A percentile compares a stretch with the other conserved stretches of the same genome.
Conservation (phyloP, 2,888 invertebrate species). For the Pteria penguin region DNA sequence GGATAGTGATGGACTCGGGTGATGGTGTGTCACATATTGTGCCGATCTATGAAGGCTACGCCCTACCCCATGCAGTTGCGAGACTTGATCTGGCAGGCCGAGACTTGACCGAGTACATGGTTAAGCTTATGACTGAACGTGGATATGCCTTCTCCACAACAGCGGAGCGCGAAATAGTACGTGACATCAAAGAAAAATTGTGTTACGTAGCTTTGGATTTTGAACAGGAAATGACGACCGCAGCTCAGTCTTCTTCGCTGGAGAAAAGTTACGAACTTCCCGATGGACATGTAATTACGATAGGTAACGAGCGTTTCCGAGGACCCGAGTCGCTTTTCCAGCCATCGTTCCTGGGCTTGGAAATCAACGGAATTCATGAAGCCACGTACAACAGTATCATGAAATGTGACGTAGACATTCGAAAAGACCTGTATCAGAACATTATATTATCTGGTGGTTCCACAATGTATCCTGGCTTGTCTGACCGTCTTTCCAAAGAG, state of each 20-base stretch:
- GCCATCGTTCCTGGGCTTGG: not conserved
- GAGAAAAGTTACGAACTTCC: not conserved
- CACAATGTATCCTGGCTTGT: not conserved
- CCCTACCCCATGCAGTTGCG: not conserved
- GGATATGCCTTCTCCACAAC: constrained; percentile 14
- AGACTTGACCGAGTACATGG: constrained; percentile 5
- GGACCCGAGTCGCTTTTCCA: constrained; percentile 1
- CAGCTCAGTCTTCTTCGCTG: not conserved
- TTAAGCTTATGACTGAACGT: not conserved
- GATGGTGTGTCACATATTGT: constrained; percentile 97
- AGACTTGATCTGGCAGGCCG: not conserved
- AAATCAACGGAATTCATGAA: not conserved
- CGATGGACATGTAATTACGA: not conserved
- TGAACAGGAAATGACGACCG: constrained; percentile 11
- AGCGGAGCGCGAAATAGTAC: constrained; percentile 3
- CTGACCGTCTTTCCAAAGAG: not conserved
- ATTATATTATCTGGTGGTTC: constrained; percentile 1
- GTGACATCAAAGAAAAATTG: constrained; percentile 11
- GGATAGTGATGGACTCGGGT: constrained; percentile 96
- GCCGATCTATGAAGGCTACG: constrained; percentile 82
- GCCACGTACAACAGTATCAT: constrained; percentile 7
- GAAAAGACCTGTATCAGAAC: not conserved
- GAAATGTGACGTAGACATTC: not conserved
- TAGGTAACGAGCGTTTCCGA: constrained; percentile 1
- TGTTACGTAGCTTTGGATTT: constrained; percentile 17